Percentiles rank a stretch among this genome's conserved stretches.
Evolutionary conservation across 2,113 vertebrate species (phyloP).

Genomic region (Lutjanus erythropterus): DNA sequence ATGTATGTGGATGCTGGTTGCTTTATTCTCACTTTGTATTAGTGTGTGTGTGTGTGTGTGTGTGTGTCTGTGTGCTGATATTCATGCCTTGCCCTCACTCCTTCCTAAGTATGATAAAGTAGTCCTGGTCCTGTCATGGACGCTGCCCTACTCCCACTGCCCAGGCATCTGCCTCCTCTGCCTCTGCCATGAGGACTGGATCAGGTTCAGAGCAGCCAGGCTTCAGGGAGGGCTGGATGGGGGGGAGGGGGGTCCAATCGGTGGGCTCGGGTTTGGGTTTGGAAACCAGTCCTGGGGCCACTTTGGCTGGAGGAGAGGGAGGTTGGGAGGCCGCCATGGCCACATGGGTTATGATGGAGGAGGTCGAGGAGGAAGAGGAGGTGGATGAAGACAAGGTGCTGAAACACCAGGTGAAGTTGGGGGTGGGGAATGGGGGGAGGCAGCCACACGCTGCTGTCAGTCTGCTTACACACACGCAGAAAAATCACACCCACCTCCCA

Average conservation of each 20-base stretch:
- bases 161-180: slow-evolving; percentile 76
- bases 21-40: background rate
- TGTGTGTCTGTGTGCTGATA: slow-evolving; percentile 22
- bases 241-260: background rate
- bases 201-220: slow-evolving; percentile 56
- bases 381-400: slow-evolving; percentile 49
- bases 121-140: slow-evolving; percentile 45
- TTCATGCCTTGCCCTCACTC: slow-evolving; percentile 64
- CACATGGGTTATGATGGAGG: slow-evolving; percentile 63
- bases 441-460: slow-evolving; percentile 69
- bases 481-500: slow-evolving; percentile 26
- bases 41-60: slow-evolving; percentile 12
- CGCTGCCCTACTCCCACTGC: slow-evolving; percentile 68
- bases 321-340: slow-evolving; percentile 65
- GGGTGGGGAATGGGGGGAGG: background rate
- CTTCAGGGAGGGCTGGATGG: slow-evolving; percentile 18
- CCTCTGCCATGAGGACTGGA: slow-evolving; percentile 73
- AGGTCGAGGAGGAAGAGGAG: slow-evolving; percentile 39
- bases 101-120: slow-evolving; percentile 71
- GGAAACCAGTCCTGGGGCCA: slow-evolving; percentile 48
- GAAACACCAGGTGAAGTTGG: slow-evolving; percentile 72
- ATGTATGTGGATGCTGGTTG: background rate
- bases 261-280: slow-evolving; percentile 22
- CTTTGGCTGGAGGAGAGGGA: slow-evolving; percentile 55
- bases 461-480: slow-evolving; percentile 56